These are phyloP conservation scores for Thumatha senex DNA, from an alignment of 2,888 invertebrate species.

Conservation along the genomic window DNA sequence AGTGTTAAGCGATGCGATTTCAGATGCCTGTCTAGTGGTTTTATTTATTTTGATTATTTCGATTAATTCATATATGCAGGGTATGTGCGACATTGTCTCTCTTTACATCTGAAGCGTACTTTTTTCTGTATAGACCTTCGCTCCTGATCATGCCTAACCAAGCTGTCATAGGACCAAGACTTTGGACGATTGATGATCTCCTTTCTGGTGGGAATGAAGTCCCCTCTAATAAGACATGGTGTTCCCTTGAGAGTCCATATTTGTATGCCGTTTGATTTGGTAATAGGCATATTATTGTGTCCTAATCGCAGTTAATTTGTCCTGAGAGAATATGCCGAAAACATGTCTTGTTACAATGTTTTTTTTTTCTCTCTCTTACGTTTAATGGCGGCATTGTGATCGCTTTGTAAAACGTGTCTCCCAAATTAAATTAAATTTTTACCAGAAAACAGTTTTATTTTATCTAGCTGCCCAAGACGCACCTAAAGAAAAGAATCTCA, in stretches of 20 bases:
- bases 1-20: neutral
- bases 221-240: slow-evolving; percentile 34
- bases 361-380: neutral
- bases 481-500: no score
- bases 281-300: slow-evolving; percentile 29
- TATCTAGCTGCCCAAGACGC: no score
- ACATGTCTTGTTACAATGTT: neutral
- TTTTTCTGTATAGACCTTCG: slow-evolving; percentile 26
- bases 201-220: slow-evolving; percentile 29
- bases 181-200: slow-evolving; percentile 28
- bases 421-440: no score
- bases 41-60: slow-evolving; percentile 30
- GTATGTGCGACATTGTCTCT: slow-evolving; percentile 33
- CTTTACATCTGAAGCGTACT: slow-evolving; percentile 35
- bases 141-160: slow-evolving; percentile 24
- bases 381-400: no score
- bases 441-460: no score
- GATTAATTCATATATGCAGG: slow-evolving; percentile 35
- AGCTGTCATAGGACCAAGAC: slow-evolving; percentile 35
- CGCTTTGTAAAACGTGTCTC: no score
- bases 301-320: slow-evolving; percentile 16
- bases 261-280: slow-evolving; percentile 23
- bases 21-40: slow-evolving; percentile 4
- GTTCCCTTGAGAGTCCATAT: slow-evolving; percentile 34
- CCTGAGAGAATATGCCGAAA: slow-evolving; percentile 12